Conservation (phyloP, 92 coral and sea anemone genomes). For the Heteractis magnifica region DNA sequence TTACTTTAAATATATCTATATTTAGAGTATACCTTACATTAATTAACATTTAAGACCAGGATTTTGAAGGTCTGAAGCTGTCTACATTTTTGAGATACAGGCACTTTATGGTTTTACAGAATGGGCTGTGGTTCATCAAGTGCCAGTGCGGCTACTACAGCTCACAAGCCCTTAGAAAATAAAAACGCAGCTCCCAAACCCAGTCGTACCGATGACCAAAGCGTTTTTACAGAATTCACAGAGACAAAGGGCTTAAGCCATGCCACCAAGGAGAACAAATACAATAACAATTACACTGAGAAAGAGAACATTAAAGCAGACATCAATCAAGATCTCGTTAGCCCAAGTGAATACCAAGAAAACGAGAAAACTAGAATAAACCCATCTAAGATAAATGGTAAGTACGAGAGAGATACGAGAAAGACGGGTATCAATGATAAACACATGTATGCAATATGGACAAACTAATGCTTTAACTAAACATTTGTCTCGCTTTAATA, state of each 20-base stretch:
- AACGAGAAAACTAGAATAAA: background rate
- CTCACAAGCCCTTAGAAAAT: background rate
- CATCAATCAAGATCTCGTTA: background rate
- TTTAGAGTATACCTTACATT: background rate
- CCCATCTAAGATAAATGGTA: background rate
- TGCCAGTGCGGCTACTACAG: background rate
- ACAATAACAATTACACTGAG: background rate
- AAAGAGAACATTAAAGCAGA: background rate
- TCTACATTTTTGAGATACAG: background rate
- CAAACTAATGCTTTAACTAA: background rate
- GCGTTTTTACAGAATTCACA: background rate
- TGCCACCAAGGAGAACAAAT: background rate
- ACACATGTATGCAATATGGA: background rate
- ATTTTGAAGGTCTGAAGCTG: background rate
- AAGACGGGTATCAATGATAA: background rate
- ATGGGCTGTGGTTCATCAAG: constrained; percentile 36
- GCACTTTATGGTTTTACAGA: background rate
- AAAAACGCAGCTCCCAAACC: background rate
- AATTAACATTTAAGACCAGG: background rate
- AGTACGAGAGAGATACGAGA: background rate
- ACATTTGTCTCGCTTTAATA: background rate
- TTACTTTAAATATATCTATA: background rate
- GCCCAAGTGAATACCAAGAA: background rate
- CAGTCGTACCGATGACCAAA: background rate
- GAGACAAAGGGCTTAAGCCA: constrained; percentile 11